Percentiles rank a stretch among this genome's conserved stretches.
These are phyloP conservation scores for roundworm (Caenorhabditis elegans) DNA, from an alignment of 1,140 invertebrate species.

Conservation along the genomic window WBcel235 BX284602.5:8528001-8528500, in stretches of 20 bases:
- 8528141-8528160: neutral
- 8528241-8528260: constrained; percentile 12
- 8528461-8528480: constrained; percentile 24
- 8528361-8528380: constrained; percentile 34
- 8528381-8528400: constrained; percentile 25
- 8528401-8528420: constrained; percentile 32
- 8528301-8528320: no score
- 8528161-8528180: constrained; percentile 17
- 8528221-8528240: neutral
- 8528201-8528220: neutral
- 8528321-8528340: constrained; percentile 30
- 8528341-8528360: constrained; percentile 28
- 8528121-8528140: neutral
- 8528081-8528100: neutral
- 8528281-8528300: no score
- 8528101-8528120: neutral
- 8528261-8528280: neutral
- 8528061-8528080: neutral
- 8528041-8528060: neutral
- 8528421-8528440: constrained; percentile 40
- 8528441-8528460: constrained; percentile 29
- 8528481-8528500: constrained; percentile 23
- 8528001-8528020: neutral
- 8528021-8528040: neutral
- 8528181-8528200: neutral